A percentile compares a stretch with the other conserved stretches of the same genome.
Evolutionary conservation across 2,797 vertebrate genomes (phyloP).

Genomic region (Carduelis carduelis): DNA sequence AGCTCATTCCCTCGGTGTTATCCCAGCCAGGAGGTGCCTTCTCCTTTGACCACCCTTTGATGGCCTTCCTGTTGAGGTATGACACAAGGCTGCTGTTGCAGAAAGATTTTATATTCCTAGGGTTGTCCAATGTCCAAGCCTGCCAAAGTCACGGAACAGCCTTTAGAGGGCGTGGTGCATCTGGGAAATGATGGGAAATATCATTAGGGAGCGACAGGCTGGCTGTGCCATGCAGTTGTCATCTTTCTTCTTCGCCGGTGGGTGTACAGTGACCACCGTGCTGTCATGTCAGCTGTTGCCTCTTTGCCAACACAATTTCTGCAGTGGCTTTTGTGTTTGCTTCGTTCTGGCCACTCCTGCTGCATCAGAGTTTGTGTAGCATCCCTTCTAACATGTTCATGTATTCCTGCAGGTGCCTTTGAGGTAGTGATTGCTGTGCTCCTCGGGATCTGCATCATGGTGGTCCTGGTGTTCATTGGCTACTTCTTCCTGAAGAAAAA

Average conservation of each 20-base stretch:
- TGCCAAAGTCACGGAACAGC: background rate
- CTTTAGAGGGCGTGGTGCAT: slow-evolving; percentile 44
- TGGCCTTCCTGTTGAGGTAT: background rate
- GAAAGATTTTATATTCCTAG: background rate
- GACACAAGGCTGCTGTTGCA: background rate
- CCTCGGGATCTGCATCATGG: slow-evolving; percentile 79
- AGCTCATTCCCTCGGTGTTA: background rate
- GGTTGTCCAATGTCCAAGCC: background rate
- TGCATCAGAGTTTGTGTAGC: background rate
- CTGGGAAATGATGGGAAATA: background rate
- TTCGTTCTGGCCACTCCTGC: background rate
- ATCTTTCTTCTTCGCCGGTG: background rate
- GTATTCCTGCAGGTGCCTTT: slow-evolving; percentile 55
- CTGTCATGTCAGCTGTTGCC: background rate
- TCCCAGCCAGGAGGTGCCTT: background rate
- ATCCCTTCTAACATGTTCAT: background rate
- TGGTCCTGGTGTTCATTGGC: slow-evolving; percentile 78
- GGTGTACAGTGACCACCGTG: background rate
- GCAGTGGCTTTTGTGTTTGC: background rate
- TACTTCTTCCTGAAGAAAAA: slow-evolving; percentile 84
- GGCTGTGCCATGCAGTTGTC: background rate
- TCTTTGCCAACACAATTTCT: background rate
- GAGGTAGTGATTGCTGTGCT: slow-evolving; percentile 74
- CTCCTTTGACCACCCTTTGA: background rate
- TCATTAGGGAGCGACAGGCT: background rate